Evolutionary conservation across 2,888 invertebrate genomes (phyloP).

Genomic region (Lucinisca nassula): DNA sequence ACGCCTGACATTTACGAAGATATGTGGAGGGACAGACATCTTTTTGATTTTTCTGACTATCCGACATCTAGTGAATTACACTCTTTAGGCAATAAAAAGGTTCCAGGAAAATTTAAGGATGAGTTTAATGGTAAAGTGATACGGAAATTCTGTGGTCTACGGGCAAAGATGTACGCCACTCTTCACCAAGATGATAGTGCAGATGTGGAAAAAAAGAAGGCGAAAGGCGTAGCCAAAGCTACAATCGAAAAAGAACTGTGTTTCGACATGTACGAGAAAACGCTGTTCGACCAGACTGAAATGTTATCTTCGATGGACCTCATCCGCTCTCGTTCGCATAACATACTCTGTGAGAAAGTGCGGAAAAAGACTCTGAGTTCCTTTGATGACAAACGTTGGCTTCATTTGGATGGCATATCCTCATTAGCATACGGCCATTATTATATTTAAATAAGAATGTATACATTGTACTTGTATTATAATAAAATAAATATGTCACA

Average conservation of each 20-base stretch:
- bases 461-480: neutral
- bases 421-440: neutral
- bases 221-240: conserved; percentile 15
- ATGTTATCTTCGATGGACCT: conserved; percentile 12
- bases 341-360: neutral
- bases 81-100: neutral
- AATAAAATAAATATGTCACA: neutral
- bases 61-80: neutral
- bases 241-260: neutral
- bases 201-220: no score
- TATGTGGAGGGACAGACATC: conserved; percentile 8
- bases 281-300: neutral
- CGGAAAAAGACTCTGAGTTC: neutral
- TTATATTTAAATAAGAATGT: no score
- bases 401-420: neutral
- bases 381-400: conserved; percentile 8
- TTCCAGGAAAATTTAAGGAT: conserved; percentile 8
- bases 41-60: conserved; percentile 11
- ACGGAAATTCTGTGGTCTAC: neutral
- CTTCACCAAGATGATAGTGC: neutral
- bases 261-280: neutral
- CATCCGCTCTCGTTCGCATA: conserved; percentile 1
- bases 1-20: conserved; percentile 10
- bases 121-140: neutral
- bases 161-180: neutral